A percentile compares a stretch with the other conserved stretches of the same genome.
Evolutionary conservation across 1,140 invertebrate species (phyloP).

Genomic region (Drosophila kikkawai): DNA sequence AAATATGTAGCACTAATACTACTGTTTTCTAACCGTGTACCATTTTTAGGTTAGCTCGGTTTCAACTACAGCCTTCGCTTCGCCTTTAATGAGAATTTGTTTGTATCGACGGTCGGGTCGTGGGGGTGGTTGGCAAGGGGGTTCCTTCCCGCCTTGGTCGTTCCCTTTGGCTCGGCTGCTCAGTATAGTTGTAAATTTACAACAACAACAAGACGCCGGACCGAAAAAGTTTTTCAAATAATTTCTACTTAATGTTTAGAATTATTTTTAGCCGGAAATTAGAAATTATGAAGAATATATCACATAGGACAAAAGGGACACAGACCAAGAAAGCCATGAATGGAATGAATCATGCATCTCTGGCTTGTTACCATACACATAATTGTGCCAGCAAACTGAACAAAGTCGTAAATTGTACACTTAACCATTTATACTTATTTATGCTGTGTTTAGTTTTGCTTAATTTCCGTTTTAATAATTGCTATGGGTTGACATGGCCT

Average conservation of each 20-base stretch:
- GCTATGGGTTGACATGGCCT: background rate
- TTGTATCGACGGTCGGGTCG: constrained; percentile 77
- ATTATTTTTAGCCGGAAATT: constrained; percentile 78
- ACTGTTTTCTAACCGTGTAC: constrained; percentile 34
- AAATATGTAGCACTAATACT: background rate
- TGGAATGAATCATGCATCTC: constrained; percentile 55
- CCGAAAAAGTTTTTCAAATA: constrained; percentile 74
- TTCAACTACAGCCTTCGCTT: constrained; percentile 53
- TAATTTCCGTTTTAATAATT: constrained; percentile 14
- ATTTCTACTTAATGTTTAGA: constrained; percentile 82
- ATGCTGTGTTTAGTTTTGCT: constrained; percentile 25
- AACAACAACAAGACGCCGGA: constrained; percentile 32
- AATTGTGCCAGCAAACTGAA: constrained; percentile 60
- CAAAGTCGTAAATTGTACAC: constrained; percentile 66
- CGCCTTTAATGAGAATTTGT: constrained; percentile 82
- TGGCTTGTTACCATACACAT: constrained; percentile 19
- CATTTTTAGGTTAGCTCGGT: constrained; percentile 56
- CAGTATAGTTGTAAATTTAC: constrained; percentile 74
- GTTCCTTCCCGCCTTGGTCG: constrained; percentile 1
- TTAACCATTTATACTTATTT: constrained; percentile 61
- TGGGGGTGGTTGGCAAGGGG: constrained; percentile 18
- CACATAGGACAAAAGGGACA: constrained; percentile 53
- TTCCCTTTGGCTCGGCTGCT: constrained; percentile 15
- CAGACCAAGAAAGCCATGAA: constrained; percentile 15
- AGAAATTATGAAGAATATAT: constrained; percentile 79